These are phyloP conservation scores for Pycnonotus jocosus DNA, from an alignment of 2,113 vertebrate genomes.

Conservation along the genomic window DNA sequence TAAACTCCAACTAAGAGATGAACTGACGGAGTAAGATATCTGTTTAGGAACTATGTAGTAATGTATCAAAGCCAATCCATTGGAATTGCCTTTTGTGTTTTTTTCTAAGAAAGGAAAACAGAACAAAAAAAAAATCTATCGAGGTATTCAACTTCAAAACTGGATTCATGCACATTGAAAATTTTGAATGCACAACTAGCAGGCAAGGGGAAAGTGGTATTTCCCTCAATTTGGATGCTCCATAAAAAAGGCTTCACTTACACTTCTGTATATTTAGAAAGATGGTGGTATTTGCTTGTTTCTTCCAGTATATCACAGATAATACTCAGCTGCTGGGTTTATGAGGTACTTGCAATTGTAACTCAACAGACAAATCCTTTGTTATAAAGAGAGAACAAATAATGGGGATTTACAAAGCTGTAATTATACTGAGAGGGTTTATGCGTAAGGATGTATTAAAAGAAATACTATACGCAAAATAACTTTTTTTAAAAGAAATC, in stretches of 20 bases:
- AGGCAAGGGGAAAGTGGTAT: neutral
- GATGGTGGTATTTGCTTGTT: neutral
- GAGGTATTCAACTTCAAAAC: neutral
- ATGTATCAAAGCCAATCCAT: neutral
- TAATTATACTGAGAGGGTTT: conserved; percentile 13
- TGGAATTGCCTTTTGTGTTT: neutral
- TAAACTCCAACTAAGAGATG: neutral
- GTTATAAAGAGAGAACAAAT: neutral
- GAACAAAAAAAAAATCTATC: neutral
- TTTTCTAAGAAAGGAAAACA: neutral
- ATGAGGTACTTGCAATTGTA: conserved; percentile 11
- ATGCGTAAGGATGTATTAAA: neutral
- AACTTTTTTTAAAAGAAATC: neutral
- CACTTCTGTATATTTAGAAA: neutral
- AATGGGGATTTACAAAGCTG: conserved; percentile 18
- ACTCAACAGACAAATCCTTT: conserved; percentile 29
- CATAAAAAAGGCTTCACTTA: neutral
- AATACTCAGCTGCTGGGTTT: neutral
- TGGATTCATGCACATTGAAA: neutral
- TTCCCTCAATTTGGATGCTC: neutral
- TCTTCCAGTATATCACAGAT: neutral
- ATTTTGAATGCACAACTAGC: neutral
- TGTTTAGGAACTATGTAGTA: neutral
- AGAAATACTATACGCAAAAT: neutral
- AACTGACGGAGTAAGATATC: neutral